Evolutionary conservation across 2,113 vertebrate genomes (phyloP), one percentile per base, ranked within the genome.

Genomic region (Mionectes macconnelli): DNA sequence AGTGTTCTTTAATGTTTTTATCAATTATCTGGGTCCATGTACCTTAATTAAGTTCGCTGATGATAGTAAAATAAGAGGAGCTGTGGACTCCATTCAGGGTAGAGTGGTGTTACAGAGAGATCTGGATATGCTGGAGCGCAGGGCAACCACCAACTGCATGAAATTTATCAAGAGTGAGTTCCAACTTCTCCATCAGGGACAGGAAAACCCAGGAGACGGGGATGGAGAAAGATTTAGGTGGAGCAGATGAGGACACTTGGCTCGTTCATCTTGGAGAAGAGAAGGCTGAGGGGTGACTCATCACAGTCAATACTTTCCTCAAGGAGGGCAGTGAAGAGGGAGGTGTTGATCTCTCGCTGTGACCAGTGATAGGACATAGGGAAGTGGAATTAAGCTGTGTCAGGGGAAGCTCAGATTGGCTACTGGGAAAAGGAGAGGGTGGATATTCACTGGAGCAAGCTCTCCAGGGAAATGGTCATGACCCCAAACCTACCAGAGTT

Each of bases 131-230:
- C 20, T n/a, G 70, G 18, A 73, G 55, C 75, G 12, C 20, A 52
- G 23, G 4, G 12, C 9, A 47, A 25, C 39, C 9, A 24, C 10
- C 16, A 57, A 2, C 9, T 5, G 1, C 14, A 45, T 27, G 17
- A 73, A 63, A 76, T 49, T 11, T 49, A 70, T 24, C 27, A 55
- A 6, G 5, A 62, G 4, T 1, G 62, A 73, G 8, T n/a, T 47
- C 22, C 2, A 0, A 0, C 52, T 85, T 66, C 19, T 67, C 14
- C 16, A 25, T 7, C 9, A 50, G 24, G 8, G 9, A 39, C 8
- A 18, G 27, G 15, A 30, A 53, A 53, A 50, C 49, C 49, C 24
- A 47, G 11, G 47, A 47, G 47, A 47, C 23, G 21, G 45, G 60
- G 33, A 23, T 19, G 14, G 3, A 53, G 33, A 60, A 42, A 76